These are phyloP conservation scores for Mnemiopsis leidyi DNA, from an alignment of 37 sponge, comb jelly and placozoan genomes.

Conservation along the genomic window DNA sequence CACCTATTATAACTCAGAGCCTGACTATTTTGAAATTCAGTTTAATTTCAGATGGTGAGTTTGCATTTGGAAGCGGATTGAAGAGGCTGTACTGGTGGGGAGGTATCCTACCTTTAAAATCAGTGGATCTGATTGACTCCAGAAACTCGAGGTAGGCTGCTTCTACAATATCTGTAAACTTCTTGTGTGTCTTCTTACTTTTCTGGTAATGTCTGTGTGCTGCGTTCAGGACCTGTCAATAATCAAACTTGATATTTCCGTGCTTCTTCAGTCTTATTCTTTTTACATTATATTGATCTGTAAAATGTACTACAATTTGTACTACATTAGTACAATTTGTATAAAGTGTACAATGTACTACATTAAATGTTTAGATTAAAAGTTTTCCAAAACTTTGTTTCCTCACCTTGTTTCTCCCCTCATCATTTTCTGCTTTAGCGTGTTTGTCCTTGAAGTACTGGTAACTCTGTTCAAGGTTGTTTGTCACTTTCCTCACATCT, in stretches of 20 bases:
- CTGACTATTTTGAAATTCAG: too few species aligned
- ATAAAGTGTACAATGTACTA: too few species aligned
- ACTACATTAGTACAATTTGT: too few species aligned
- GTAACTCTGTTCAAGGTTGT: constrained; percentile 11
- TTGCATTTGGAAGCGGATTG: too few species aligned
- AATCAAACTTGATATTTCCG: too few species aligned
- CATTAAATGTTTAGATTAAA: too few species aligned
- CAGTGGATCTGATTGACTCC: neutral
- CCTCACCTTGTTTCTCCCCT: constrained; percentile 12
- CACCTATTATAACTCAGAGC: too few species aligned
- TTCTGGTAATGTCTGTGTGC: constrained; percentile 37
- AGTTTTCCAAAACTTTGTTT: neutral
- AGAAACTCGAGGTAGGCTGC: neutral
- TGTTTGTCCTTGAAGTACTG: neutral
- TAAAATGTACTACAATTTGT: too few species aligned
- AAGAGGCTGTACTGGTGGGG: too few species aligned
- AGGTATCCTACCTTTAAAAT: neutral
- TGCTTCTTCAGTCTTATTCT: too few species aligned
- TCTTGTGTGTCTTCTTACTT: constrained; percentile 1
- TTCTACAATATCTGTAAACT: neutral
- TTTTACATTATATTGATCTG: too few species aligned
- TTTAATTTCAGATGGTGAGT: too few species aligned
- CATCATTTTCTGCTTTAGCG: neutral
- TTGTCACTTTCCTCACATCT: neutral
- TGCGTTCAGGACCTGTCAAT: constrained; percentile 16